Base-by-base conservation (phyloP, 2,113 vertebrate species). In the Silurus asotus region DNA sequence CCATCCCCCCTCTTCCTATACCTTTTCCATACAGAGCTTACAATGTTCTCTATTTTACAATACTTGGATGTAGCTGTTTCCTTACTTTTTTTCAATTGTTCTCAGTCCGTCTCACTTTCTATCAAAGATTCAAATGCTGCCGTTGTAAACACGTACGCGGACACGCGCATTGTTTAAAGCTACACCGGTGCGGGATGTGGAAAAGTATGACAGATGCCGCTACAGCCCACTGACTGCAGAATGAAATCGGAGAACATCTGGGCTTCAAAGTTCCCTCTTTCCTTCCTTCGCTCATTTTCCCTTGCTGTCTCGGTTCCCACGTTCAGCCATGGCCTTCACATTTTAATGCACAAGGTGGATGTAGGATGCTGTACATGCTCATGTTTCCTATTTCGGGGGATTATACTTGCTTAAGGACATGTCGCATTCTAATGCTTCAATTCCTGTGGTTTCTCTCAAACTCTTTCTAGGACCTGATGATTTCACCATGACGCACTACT, bases 201-300 rank as follows among this genome's bases (percentile, higher is more conserved):
- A 65, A 48, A 64, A 75, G 82, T 77, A 81, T 89, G 86, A 84
- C 65, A 74, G 64, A 87, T 80, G 74, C 55, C 37, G 37, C 37
- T 37, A 88, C 72, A 75, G 83, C 82, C 83, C 84, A 82, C 25
- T 87, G 89, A 85, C 62, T 79, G 89, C 53, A 55, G 83, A 37
- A 85, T 25, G 89, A 88, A 90, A 90, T 59, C 37, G 1, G 87
- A 90, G 87, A 90, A 51, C 61, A 25, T 85, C 37, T 87, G 70
- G 89, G 78, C 83, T 77, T 75, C 49, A 77, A 83, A 81, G 62
- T 23, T 84, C 56, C 69, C 74, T 59, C 81, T 25, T 58, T 83
- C 72, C n/a, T 59, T 81, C 58, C 3, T n/a, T 72, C 53, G 62
- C 6, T 85, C 61, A 1, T 25, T 67, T 13, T 55, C 53, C 74